Evolutionary conservation across 1,140 invertebrate genomes (phyloP), one percentile per base, ranked within the genome.

Genomic region (Drosophila mauritiana): DNA sequence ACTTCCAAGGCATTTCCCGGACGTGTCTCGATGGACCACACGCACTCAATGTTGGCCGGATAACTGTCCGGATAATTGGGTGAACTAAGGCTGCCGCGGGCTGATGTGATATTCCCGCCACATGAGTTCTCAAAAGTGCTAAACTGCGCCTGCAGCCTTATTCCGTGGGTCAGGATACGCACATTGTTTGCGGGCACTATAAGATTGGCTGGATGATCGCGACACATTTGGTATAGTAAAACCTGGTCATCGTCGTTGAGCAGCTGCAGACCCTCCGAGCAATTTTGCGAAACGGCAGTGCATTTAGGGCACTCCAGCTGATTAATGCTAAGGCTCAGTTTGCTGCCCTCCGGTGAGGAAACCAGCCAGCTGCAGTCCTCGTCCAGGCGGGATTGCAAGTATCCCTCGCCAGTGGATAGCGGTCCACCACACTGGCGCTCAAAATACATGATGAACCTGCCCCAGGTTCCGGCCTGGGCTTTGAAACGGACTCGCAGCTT

Each of bases 11-110:
- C 92, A 91, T 97, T 98, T 10, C 96, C 95, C 80, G 65, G 43
- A 64, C 94, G 93, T 27, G 95, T 94, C 31, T 93, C 91, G 4
- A 98, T 80, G 20, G 91, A 93, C 97, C 97, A 98, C 43, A 95
- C 93, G 91, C 97, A 98, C 80, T 97, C 95, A 3, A 94, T 90
- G 81, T 95, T 95, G 27, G 93, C 75, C 0, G 96, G 95, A 93
- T 98, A 98, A 43, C 94, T 94, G 13, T 94, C 93, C 1, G 97
- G 97, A 92, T 96, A 98, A 51, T 94, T 94, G 0, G 97, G 97
- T n/a, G 96, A 96, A 13, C 94, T 94, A 36, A 97, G 94, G 0
- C 93, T 93, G 17, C 97, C 96, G 40, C 93, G 86, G 69, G 94
- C 93, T 0, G 95, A 94, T 0, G 25, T 94, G 31, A 96, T 94